Conservation (phyloP, 2,113 vertebrate genomes). For the Strix aluco region DNA sequence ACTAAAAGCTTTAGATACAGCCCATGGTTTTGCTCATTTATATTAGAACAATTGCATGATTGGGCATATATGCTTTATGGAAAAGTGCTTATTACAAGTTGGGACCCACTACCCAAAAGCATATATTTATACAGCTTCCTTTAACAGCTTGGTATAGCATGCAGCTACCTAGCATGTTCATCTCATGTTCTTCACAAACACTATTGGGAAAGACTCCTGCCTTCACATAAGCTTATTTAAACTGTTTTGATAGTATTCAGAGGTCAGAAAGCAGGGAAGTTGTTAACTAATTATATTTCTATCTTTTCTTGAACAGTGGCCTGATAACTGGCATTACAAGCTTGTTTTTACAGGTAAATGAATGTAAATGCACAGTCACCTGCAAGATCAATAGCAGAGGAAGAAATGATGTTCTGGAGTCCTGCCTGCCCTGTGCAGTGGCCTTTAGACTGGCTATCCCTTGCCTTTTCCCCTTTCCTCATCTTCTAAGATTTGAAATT, state of each 20-base stretch:
- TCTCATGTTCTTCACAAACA: not conserved
- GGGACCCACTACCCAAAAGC: not conserved
- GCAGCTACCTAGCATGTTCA: not conserved
- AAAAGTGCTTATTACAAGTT: not conserved
- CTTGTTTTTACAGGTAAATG: not conserved
- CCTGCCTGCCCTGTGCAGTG: not conserved
- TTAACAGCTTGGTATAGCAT: not conserved
- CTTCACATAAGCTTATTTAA: not conserved
- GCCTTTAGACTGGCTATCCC: not conserved
- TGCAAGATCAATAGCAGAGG: not conserved
- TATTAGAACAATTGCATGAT: not conserved
- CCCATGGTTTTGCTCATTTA: not conserved
- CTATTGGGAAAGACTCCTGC: not conserved
- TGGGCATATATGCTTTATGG: not conserved
- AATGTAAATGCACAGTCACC: not conserved
- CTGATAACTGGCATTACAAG: not conserved
- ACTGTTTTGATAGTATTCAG: not conserved
- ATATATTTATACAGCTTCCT: not conserved
- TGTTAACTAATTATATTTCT: not conserved
- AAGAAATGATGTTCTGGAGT: not conserved
- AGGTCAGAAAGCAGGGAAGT: not conserved
- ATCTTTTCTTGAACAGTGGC: not conserved
- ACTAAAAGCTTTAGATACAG: not conserved
- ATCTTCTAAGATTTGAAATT: not conserved
- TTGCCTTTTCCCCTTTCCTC: not conserved